Conservation (phyloP, 2,888 invertebrate genomes). For the Zygaena filipendulae region DNA sequence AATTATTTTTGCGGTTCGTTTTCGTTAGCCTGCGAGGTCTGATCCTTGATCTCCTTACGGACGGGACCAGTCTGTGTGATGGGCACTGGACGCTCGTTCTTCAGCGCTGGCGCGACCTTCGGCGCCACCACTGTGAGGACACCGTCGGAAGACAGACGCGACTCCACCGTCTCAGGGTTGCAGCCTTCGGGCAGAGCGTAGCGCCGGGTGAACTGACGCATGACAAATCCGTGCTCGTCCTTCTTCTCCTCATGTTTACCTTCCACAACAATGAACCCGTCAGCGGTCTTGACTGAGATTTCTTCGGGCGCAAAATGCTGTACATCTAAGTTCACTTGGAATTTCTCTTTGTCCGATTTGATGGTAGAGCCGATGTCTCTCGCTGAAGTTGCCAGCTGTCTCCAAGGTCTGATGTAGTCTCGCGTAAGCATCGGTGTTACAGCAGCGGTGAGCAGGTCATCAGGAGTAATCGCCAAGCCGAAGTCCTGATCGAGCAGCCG, state of each 20-base stretch:
- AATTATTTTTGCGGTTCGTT: too few relatives aligned
- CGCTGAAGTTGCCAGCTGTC: slow-evolving; percentile 38
- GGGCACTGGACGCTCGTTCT: slow-evolving; percentile 61
- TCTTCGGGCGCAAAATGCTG: slow-evolving; percentile 79
- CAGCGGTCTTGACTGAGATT: slow-evolving; percentile 76
- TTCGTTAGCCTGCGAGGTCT: slow-evolving; percentile 32
- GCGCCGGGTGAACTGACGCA: slow-evolving; percentile 76
- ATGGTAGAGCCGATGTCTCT: slow-evolving; percentile 59
- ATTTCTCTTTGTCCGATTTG: slow-evolving; percentile 56
- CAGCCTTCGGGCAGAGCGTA: slow-evolving; percentile 78
- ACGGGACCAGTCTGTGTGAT: slow-evolving; percentile 69
- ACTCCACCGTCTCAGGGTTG: slow-evolving; percentile 73
- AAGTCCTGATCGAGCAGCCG: slow-evolving; percentile 51
- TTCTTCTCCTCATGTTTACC: slow-evolving; percentile 81
- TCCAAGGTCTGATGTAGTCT: slow-evolving; percentile 40
- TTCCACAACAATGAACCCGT: slow-evolving; percentile 74
- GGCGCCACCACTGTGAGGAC: slow-evolving; percentile 77
- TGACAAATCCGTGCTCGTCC: slow-evolving; percentile 77
- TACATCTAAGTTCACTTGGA: slow-evolving; percentile 76
- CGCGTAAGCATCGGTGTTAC: slow-evolving; percentile 28
- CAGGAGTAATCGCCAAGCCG: slow-evolving; percentile 43
- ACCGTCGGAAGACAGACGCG: slow-evolving; percentile 78
- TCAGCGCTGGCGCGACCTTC: slow-evolving; percentile 21
- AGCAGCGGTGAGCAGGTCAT: slow-evolving; percentile 38
- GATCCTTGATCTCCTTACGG: slow-evolving; percentile 47